Evolutionary conservation across 2,888 invertebrate species (phyloP).

Genomic region (Trisateles emortualis): DNA sequence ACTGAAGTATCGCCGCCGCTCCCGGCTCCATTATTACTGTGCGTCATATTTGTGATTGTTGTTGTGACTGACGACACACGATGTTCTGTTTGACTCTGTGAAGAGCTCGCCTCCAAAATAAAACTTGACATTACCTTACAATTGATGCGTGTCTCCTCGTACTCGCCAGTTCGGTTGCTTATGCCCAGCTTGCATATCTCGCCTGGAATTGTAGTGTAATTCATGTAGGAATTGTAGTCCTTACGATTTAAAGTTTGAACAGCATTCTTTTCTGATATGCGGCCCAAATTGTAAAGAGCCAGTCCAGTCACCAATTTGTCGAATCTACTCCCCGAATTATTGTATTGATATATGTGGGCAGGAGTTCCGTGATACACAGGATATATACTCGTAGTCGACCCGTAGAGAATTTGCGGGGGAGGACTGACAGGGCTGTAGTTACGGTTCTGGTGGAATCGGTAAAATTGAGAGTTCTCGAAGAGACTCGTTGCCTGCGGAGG

Average conservation of each 20-base stretch:
- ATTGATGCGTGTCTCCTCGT: slow-evolving; percentile 66
- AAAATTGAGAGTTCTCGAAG: no score
- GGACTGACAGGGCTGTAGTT: no score
- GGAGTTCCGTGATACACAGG: slow-evolving; percentile 66
- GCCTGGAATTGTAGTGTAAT: slow-evolving; percentile 50
- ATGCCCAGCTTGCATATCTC: slow-evolving; percentile 66
- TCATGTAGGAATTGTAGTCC: slow-evolving; percentile 30
- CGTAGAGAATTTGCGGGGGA: slow-evolving; percentile 63
- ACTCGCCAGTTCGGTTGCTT: slow-evolving; percentile 61
- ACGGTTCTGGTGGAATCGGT: no score
- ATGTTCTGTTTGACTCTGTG: no score
- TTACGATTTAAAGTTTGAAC: no score
- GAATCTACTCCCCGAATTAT: slow-evolving; percentile 67
- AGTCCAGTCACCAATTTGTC: slow-evolving; percentile 67
- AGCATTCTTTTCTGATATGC: slow-evolving; percentile 59
- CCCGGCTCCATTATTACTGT: slow-evolving; percentile 22
- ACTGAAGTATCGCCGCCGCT: slow-evolving; percentile 24
- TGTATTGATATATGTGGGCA: slow-evolving; percentile 65
- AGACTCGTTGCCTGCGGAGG: no score
- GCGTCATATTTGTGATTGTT: slow-evolving; percentile 39
- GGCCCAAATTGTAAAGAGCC: slow-evolving; percentile 71
- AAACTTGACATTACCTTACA: slow-evolving; percentile 70
- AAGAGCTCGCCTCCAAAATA: slow-evolving; percentile 56
- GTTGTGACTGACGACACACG: slow-evolving; percentile 28
- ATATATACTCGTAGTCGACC: slow-evolving; percentile 53